These are phyloP conservation scores for Ips nitidus DNA, from an alignment of 1,140 invertebrate species.

Conservation along the genomic window DNA sequence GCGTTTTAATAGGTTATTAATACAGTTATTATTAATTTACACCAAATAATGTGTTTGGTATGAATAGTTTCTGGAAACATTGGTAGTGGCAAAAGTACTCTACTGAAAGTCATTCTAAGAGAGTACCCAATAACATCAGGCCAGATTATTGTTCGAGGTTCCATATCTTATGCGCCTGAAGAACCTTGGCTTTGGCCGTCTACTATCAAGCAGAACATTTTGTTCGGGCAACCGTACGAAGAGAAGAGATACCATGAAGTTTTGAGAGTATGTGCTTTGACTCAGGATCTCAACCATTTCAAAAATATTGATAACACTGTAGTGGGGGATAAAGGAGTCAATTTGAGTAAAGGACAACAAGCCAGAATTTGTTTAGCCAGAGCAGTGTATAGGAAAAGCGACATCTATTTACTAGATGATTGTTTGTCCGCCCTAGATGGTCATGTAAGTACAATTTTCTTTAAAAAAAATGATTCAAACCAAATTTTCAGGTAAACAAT, in stretches of 20 bases:
- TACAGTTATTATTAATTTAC: slow-evolving; percentile 3
- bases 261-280: slow-evolving; percentile 40
- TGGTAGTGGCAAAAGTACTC: slow-evolving; percentile 56
- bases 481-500: slow-evolving; percentile 20
- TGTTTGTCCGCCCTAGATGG: slow-evolving; percentile 81
- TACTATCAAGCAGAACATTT: slow-evolving; percentile 63
- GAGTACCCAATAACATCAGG: slow-evolving; percentile 71
- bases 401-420: slow-evolving; percentile 83
- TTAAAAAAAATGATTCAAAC: neutral
- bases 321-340: slow-evolving; percentile 79
- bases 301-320: slow-evolving; percentile 69
- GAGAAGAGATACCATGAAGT: slow-evolving; percentile 61
- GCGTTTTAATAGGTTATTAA: slow-evolving; percentile 49
- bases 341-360: slow-evolving; percentile 84
- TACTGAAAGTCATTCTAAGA: slow-evolving; percentile 69
- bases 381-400: slow-evolving; percentile 75
- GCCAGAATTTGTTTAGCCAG: slow-evolving; percentile 87
- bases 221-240: slow-evolving; percentile 58
- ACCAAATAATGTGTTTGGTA: neutral
- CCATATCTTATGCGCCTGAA: slow-evolving; percentile 76
- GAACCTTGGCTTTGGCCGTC: slow-evolving; percentile 76
- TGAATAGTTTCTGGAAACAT: slow-evolving; percentile 25
- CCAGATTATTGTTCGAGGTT: slow-evolving; percentile 63
- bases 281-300: slow-evolving; percentile 40
- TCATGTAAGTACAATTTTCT: slow-evolving; percentile 64